These are phyloP conservation scores for Hipposideros larvatus DNA, from an alignment of 2,797 vertebrate species.

Conservation along the genomic window DNA sequence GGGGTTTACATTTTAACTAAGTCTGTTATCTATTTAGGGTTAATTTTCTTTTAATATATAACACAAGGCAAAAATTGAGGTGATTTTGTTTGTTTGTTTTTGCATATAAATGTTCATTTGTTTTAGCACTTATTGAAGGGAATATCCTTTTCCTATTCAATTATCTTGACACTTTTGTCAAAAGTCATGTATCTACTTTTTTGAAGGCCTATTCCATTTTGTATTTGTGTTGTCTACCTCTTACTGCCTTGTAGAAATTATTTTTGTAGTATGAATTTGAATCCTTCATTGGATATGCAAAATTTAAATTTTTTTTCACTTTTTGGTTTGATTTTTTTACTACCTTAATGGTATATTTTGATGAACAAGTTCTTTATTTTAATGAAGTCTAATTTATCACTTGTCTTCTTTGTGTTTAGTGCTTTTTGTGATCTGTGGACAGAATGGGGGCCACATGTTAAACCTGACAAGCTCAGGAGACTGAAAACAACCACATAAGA, in stretches of 20 bases:
- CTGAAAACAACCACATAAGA: too few species aligned
- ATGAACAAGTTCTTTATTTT: not conserved
- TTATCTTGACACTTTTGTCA: not conserved
- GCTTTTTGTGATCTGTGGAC: not conserved
- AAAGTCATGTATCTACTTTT: not conserved
- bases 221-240: not conserved
- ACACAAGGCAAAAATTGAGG: not conserved
- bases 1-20: not conserved
- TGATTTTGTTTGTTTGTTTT: not conserved
- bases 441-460: too few species aligned
- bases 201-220: not conserved
- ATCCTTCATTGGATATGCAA: not conserved
- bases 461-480: too few species aligned
- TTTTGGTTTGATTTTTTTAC: constrained; percentile 6
- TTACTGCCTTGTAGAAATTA: not conserved
- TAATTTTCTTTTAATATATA: not conserved
- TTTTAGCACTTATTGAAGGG: not conserved
- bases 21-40: not conserved
- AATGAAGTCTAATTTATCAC: not conserved
- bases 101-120: not conserved
- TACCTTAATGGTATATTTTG: not conserved
- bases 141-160: not conserved
- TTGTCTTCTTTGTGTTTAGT: not conserved
- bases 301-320: not conserved
- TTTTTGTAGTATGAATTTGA: not conserved